phyloP scores from a whole-genome alignment of 1,140 invertebrate genomes.

The Drosophila chauvacae region DNA sequence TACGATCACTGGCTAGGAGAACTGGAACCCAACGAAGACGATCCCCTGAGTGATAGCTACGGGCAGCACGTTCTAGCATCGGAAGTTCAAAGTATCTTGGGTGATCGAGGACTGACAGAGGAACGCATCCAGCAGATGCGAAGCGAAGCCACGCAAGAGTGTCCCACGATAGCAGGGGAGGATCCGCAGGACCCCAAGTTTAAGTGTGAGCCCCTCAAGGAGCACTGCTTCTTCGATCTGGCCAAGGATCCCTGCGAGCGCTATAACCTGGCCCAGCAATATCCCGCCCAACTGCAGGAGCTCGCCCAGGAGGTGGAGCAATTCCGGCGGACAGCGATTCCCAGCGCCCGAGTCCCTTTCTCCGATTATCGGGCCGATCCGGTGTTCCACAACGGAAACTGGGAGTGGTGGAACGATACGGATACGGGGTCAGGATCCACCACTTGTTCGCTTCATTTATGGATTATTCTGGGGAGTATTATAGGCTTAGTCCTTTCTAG shows the following conservation, averaged over 20 bases:
- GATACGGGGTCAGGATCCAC: slow-evolving; percentile 10
- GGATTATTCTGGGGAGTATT: slow-evolving; percentile 19
- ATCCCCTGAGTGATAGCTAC: slow-evolving; percentile 52
- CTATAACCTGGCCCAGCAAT: slow-evolving; percentile 87
- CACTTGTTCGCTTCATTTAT: neutral
- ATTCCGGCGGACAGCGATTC: slow-evolving; percentile 36
- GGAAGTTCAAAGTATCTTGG: slow-evolving; percentile 61
- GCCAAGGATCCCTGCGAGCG: slow-evolving; percentile 91
- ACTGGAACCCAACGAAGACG: slow-evolving; percentile 34
- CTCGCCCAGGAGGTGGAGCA: slow-evolving; percentile 67
- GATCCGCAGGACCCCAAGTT: slow-evolving; percentile 46
- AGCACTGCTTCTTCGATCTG: slow-evolving; percentile 91
- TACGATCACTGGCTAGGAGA: slow-evolving; percentile 86
- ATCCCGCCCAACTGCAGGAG: slow-evolving; percentile 57
- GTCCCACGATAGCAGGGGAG: slow-evolving; percentile 39
- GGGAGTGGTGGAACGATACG: slow-evolving; percentile 75
- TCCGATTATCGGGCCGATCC: slow-evolving; percentile 59
- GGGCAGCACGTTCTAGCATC: slow-evolving; percentile 61
- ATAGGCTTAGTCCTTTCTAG: neutral
- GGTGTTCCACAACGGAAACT: slow-evolving; percentile 50
- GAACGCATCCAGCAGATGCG: slow-evolving; percentile 84
- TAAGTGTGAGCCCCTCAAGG: slow-evolving; percentile 83
- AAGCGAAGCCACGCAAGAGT: slow-evolving; percentile 84
- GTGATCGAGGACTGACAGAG: slow-evolving; percentile 28
- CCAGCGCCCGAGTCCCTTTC: slow-evolving; percentile 42